phyloP scores from a whole-genome alignment of 2,113 vertebrate species.

The Crotalus tigris region DNA sequence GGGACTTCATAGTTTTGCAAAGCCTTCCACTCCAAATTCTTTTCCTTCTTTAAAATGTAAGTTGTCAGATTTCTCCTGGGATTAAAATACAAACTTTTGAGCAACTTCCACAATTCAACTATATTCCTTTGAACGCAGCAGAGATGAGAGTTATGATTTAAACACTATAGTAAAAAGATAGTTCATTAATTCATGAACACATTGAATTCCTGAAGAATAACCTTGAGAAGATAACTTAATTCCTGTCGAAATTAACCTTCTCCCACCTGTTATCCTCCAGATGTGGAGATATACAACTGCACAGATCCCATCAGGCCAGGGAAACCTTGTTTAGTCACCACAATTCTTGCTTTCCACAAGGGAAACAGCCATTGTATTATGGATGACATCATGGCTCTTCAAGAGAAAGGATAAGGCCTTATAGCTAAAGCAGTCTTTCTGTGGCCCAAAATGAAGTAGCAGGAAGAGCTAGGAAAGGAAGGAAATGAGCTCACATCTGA shows the following conservation, averaged over 20 bases:
- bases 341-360: not conserved
- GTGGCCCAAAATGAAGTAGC: not conserved
- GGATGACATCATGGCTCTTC: not conserved
- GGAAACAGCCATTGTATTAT: not conserved
- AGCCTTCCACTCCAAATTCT: not conserved
- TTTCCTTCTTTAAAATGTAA: not conserved
- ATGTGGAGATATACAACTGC: not conserved
- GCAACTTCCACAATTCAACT: too few relatives aligned
- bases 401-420: not conserved
- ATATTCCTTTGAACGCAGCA: not conserved
- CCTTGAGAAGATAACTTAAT: not conserved
- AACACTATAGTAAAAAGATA: not conserved
- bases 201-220: not conserved
- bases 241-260: not conserved
- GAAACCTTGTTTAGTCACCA: not conserved
- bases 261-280: not conserved
- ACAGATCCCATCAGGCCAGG: not conserved
- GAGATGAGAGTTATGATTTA: not conserved
- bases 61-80: not conserved
- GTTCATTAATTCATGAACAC: not conserved
- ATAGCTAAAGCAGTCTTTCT: not conserved
- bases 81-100: not conserved
- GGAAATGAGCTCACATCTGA: slow-evolving; percentile 58
- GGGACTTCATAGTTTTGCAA: not conserved
- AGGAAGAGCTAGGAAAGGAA: slow-evolving; percentile 58